Percentiles rank a stretch among this genome's conserved stretches.
Evolutionary conservation across 2,888 invertebrate genomes (phyloP).

Genomic region (Drosophila koepferae): DNA sequence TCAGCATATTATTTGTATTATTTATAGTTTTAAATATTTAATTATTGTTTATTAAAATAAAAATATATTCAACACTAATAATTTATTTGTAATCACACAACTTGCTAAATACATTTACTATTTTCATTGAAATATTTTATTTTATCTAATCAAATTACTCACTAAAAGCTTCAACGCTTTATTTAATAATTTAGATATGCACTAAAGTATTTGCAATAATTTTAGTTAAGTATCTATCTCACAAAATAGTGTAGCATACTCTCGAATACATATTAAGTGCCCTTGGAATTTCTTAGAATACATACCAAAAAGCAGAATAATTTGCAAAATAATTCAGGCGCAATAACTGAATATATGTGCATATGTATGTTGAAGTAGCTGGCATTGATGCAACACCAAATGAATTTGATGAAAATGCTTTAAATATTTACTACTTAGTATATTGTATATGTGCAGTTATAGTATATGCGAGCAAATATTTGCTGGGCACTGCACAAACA

Average conservation of each 20-base stretch:
- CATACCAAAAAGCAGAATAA: slow-evolving; percentile 8
- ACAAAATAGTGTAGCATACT: neutral
- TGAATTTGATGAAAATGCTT: slow-evolving; percentile 52
- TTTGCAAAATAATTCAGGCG: slow-evolving; percentile 6
- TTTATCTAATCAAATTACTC: neutral
- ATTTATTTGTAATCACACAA: too few species aligned
- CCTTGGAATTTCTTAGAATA: neutral
- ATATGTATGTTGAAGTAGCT: slow-evolving; percentile 8
- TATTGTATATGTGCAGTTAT: neutral
- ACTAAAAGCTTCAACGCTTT: too few species aligned
- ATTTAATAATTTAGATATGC: neutral
- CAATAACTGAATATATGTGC: neutral
- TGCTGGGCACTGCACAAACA: slow-evolving; percentile 45
- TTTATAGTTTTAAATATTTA: too few species aligned
- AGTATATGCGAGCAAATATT: slow-evolving; percentile 58
- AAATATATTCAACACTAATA: too few species aligned
- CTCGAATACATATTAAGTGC: neutral
- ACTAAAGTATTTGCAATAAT: neutral
- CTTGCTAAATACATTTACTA: too few species aligned
- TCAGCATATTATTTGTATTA: too few species aligned
- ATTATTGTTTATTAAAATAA: too few species aligned
- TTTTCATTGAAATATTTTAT: neutral
- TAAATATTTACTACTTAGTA: slow-evolving; percentile 57
- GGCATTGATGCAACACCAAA: slow-evolving; percentile 37
- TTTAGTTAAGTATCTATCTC: neutral